Base-by-base conservation (phyloP, 2,113 vertebrate species). In the Nerophis lumbriciformis region DNA sequence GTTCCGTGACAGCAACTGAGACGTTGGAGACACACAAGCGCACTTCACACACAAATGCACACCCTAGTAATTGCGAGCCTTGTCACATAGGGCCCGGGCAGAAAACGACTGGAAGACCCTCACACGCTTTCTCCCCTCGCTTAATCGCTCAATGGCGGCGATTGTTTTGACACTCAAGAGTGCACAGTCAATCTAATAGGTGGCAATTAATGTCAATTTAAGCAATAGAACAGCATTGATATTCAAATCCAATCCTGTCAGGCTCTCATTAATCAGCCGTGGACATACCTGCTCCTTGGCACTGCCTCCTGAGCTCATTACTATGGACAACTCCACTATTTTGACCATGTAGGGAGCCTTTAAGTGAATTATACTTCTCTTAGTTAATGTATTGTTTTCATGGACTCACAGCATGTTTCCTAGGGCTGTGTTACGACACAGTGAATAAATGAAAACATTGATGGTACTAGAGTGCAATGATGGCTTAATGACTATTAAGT, bases 141-240 rank as follows among this genome's bases (percentile, higher is more conserved):
- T 50, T 68, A 80, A 79, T 79, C 71, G 74, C 66, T 71, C 56
- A 51, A 72, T 75, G 37, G 60, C 1, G 6, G 52, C 54, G 69
- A 79, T 78, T 86, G 77, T 84, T 79, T 72, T 80, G 72, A 79
- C 82, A 80, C 78, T 66, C 65, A 69, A 48, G 59, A 71, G 69
- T 63, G 61, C 70, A 49, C 37, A 73, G 38, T 63, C 61, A 80
- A 75, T 85, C 65, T 79, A 83, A 81, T 77, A 78, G 76, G 78
- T 77, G 70, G 76, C 80, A 80, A 87, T 86, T 84, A 82, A 79
- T 84, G 81, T 82, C 77, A 75, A 58, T 65, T 82, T 71, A 82
- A 78, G 68, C 66, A 76, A 76, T 66, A 75, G 75, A 39, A 49
- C 60, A 63, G 42, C 65, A 76, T 81, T 86, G 76, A 87, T 87